A percentile compares a stretch with the other conserved stretches of the same genome.
These are phyloP conservation scores for Mobula hypostoma DNA, from an alignment of 2,113 vertebrate species.

Conservation along the genomic window DNA sequence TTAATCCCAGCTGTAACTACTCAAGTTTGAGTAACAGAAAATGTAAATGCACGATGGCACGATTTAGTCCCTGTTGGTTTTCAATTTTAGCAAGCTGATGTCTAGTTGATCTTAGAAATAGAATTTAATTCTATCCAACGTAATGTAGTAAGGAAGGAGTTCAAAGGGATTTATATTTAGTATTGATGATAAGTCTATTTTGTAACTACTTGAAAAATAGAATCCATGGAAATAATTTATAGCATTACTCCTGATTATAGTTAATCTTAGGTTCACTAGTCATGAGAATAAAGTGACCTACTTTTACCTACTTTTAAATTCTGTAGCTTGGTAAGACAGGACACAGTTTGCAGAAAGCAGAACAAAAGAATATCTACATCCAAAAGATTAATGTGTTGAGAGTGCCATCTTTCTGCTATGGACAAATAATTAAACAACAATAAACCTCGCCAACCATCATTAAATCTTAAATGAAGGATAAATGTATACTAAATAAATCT, in stretches of 20 bases:
- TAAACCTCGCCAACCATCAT: background rate
- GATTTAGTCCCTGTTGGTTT: slow-evolving; percentile 12
- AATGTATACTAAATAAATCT: background rate
- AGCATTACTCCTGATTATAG: background rate
- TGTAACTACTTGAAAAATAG: background rate
- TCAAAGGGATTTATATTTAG: background rate
- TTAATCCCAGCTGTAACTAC: slow-evolving; percentile 12
- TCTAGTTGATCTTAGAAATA: background rate
- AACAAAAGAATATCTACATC: background rate
- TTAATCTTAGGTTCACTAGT: background rate
- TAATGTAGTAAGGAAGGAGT: background rate
- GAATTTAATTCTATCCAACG: background rate
- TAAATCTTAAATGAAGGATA: background rate
- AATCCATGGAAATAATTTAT: background rate
- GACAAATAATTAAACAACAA: background rate
- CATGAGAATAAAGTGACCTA: background rate
- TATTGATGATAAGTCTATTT: background rate
- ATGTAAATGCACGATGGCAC: background rate
- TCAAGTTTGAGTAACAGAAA: background rate
- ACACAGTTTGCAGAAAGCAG: background rate
- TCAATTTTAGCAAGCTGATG: background rate
- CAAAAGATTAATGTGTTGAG: background rate
- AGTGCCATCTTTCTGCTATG: background rate
- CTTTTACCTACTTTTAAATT: background rate
- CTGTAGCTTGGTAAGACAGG: background rate